phyloP scores from a whole-genome alignment of 2,113 vertebrate species.

The Anoura caudifer region DNA sequence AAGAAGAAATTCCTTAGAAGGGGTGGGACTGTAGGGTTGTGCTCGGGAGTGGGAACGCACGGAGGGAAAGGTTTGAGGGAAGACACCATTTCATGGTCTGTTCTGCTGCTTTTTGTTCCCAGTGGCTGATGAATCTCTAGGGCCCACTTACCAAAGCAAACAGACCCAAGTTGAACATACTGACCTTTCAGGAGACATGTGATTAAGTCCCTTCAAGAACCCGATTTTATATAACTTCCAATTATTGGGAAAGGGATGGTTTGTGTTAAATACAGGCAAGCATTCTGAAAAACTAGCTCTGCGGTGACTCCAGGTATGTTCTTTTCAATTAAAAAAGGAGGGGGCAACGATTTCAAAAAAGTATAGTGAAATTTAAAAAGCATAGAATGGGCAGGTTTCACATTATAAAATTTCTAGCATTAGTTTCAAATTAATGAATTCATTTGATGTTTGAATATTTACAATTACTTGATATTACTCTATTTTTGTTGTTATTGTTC shows the following conservation, averaged over 20 bases:
- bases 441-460: constrained; percentile 38
- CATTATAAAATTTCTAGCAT: not conserved
- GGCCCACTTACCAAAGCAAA: not conserved
- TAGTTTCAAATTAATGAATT: constrained; percentile 23
- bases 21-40: not conserved
- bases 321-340: not conserved
- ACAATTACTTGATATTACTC: not conserved
- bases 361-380: not conserved
- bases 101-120: not conserved
- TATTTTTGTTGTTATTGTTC: not conserved
- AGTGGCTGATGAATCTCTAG: not conserved
- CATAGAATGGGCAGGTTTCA: not conserved
- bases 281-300: not conserved
- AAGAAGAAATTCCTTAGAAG: not conserved
- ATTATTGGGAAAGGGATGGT: not conserved
- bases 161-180: not conserved
- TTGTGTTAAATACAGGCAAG: not conserved
- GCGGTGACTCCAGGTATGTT: not conserved
- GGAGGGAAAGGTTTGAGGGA: not conserved
- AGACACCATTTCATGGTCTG: not conserved
- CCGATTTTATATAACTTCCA: not conserved
- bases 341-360: not conserved
- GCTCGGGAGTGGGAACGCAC: not conserved
- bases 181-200: not conserved
- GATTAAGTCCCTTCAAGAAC: not conserved